A percentile compares a stretch with the other conserved stretches of the same genome.
Conservation (phyloP, 2,888 invertebrate genomes). For the Agriopis aurantiaria region DNA sequence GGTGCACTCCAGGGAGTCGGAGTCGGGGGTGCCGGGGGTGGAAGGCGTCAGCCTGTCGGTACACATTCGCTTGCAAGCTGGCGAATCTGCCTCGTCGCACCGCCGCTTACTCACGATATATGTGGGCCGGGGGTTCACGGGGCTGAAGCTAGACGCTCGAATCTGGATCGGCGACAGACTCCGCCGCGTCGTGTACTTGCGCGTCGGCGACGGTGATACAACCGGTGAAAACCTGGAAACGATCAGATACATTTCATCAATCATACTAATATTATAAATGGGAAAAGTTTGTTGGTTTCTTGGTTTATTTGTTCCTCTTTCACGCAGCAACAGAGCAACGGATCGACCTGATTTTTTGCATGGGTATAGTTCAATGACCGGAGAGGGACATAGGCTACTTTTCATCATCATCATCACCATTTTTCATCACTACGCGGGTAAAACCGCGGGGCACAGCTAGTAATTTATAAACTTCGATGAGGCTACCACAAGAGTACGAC, state of each 20-base stretch:
- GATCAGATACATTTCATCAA: neutral
- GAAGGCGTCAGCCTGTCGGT: conserved; percentile 72
- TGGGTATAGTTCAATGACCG: too few species aligned
- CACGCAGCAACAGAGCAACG: too few species aligned
- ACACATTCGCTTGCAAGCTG: conserved; percentile 76
- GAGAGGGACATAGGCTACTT: too few species aligned
- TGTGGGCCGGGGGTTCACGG: conserved; percentile 84
- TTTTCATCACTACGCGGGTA: too few species aligned
- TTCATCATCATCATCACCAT: too few species aligned
- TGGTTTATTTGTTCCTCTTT: too few species aligned
- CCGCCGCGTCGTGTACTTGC: conserved; percentile 93
- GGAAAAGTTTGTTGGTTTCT: too few species aligned
- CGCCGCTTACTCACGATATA: conserved; percentile 87
- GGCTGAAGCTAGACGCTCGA: conserved; percentile 91
- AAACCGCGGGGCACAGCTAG: too few species aligned
- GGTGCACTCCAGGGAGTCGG: conserved; percentile 80
- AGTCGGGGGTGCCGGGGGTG: conserved; percentile 79
- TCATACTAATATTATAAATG: neutral
- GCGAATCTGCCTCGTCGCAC: conserved; percentile 87
- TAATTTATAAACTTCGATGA: too few species aligned
- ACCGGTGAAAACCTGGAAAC: conserved; percentile 81
- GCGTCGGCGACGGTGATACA: conserved; percentile 94
- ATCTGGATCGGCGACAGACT: conserved; percentile 96
- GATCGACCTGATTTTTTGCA: too few species aligned
- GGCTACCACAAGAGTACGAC: neutral